Evolutionary conservation across 1,140 invertebrate genomes (phyloP).

Genomic region (Vollenhovia emeryi): DNA sequence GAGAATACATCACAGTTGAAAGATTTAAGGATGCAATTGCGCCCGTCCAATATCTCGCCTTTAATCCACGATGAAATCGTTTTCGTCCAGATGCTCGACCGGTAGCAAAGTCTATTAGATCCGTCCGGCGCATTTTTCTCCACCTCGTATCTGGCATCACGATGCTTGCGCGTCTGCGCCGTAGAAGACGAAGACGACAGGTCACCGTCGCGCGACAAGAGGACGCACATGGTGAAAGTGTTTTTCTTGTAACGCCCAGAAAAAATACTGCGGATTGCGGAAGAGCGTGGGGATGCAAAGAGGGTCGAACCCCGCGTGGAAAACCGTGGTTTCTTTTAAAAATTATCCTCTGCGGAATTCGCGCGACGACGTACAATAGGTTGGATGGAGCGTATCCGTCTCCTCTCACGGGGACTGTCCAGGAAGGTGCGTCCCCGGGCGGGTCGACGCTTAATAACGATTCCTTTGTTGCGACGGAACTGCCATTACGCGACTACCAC

Average conservation of each 20-base stretch:
- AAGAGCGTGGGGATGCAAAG: background rate
- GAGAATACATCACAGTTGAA: slow-evolving; percentile 37
- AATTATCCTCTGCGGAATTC: slow-evolving; percentile 52
- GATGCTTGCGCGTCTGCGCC: slow-evolving; percentile 9
- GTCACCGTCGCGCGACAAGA: background rate
- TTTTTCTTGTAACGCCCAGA: background rate
- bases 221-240: background rate
- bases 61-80: slow-evolving; percentile 68
- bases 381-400: slow-evolving; percentile 67
- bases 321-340: slow-evolving; percentile 64
- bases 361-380: slow-evolving; percentile 7
- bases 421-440: slow-evolving; percentile 20
- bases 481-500: slow-evolving; percentile 57
- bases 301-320: slow-evolving; percentile 9
- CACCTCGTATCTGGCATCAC: slow-evolving; percentile 66
- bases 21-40: slow-evolving; percentile 43
- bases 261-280: slow-evolving; percentile 45
- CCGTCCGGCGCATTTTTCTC: slow-evolving; percentile 62
- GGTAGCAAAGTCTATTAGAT: slow-evolving; percentile 37
- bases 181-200: background rate
- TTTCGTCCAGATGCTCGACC: slow-evolving; percentile 46
- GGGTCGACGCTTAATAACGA: slow-evolving; percentile 71
- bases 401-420: slow-evolving; percentile 60
- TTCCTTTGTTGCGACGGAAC: slow-evolving; percentile 71
- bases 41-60: slow-evolving; percentile 47